A percentile compares a stretch with the other conserved stretches of the same genome.
phyloP scores from a whole-genome alignment of 1,140 invertebrate species.

The Hyles euphorbiae region DNA sequence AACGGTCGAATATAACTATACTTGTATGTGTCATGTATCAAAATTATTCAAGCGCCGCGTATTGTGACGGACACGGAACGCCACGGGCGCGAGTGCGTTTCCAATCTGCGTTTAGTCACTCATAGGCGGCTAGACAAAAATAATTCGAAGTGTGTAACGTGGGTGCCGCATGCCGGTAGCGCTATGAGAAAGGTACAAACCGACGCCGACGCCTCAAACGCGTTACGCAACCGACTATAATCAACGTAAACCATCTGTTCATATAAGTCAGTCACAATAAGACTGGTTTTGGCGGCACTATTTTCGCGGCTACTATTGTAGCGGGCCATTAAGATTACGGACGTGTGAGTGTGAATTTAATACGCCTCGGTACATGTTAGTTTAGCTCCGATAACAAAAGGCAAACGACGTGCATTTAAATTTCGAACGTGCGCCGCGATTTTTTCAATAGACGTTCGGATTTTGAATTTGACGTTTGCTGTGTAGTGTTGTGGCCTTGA shows the following conservation, averaged over 20 bases:
- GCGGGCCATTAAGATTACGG: slow-evolving; percentile 41
- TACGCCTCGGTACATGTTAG: slow-evolving; percentile 41
- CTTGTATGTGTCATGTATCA: not conserved
- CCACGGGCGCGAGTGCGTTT: slow-evolving; percentile 3
- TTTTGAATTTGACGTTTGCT: too few species aligned
- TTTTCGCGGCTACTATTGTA: slow-evolving; percentile 50
- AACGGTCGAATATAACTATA: too few species aligned
- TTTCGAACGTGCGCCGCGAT: slow-evolving; percentile 25
- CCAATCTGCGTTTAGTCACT: slow-evolving; percentile 35
- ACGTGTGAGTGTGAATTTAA: slow-evolving; percentile 44
- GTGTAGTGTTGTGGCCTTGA: too few species aligned
- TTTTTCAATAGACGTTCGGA: not conserved
- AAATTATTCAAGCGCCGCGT: slow-evolving; percentile 1
- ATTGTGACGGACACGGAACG: slow-evolving; percentile 21
- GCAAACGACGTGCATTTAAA: slow-evolving; percentile 40
- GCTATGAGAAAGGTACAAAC: slow-evolving; percentile 32
- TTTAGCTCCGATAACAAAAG: slow-evolving; percentile 52
- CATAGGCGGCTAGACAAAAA: slow-evolving; percentile 42
- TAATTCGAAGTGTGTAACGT: slow-evolving; percentile 42
- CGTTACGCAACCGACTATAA: slow-evolving; percentile 39
- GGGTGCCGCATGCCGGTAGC: slow-evolving; percentile 40
- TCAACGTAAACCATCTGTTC: slow-evolving; percentile 41
- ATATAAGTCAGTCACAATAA: slow-evolving; percentile 34
- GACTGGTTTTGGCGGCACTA: slow-evolving; percentile 49
- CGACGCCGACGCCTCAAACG: slow-evolving; percentile 14